Evolutionary conservation across 2,888 invertebrate genomes (phyloP).

Genomic region (Chrysopilus asiliformis): DNA sequence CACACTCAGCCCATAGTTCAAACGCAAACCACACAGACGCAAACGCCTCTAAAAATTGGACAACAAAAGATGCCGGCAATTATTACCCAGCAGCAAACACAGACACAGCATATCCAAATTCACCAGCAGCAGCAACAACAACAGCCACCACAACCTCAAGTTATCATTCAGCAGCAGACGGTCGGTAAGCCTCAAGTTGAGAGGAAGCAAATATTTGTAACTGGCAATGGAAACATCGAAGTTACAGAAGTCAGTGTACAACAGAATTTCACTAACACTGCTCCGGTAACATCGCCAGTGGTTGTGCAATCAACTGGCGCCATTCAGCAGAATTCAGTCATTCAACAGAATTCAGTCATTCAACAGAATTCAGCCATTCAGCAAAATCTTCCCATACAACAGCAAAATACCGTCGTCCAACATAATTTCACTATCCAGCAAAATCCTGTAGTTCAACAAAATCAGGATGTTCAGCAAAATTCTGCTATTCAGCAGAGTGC

Average conservation of each 20-base stretch:
- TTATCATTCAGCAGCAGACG: slow-evolving; percentile 6
- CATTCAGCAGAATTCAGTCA: slow-evolving; percentile 41
- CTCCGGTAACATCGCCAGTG: too few species aligned
- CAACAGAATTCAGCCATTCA: slow-evolving; percentile 30
- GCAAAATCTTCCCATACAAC: slow-evolving; percentile 22
- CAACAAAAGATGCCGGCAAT: neutral
- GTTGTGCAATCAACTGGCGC: slow-evolving; percentile 24
- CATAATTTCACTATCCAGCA: neutral
- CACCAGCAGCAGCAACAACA: slow-evolving; percentile 5
- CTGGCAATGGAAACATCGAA: too few species aligned
- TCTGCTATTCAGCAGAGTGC: slow-evolving; percentile 12
- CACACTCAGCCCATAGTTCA: slow-evolving; percentile 23
- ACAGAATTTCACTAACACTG: too few species aligned
- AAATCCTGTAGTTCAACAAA: slow-evolving; percentile 1
- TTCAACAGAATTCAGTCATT: slow-evolving; percentile 30
- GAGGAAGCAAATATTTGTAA: neutral
- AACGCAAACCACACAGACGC: neutral
- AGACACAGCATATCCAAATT: slow-evolving; percentile 4
- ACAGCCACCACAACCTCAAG: slow-evolving; percentile 5
- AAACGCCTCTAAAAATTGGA: neutral
- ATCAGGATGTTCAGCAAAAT: slow-evolving; percentile 1
- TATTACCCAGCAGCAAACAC: slow-evolving; percentile 1
- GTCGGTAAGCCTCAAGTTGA: slow-evolving; percentile 3
- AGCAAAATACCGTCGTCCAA: neutral
- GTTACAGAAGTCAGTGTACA: neutral